Base-by-base conservation (phyloP, 2,797 vertebrate species). In the Accipiter minullus region DNA sequence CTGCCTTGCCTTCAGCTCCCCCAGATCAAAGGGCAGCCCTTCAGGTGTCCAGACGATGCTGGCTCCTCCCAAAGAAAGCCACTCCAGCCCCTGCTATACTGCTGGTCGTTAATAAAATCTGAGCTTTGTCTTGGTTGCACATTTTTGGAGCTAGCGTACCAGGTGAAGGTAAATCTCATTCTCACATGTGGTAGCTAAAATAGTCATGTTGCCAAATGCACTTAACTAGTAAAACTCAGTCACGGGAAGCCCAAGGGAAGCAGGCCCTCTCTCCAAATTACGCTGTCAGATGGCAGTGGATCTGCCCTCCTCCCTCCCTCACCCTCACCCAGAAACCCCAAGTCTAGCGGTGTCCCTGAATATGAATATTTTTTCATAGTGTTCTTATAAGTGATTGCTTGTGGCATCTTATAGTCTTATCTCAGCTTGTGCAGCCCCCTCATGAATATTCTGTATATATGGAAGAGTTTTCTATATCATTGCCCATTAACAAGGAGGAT, bases 371-470 rank as follows among this genome's bases (percentile, higher is more conserved):
- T 95, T 87, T 11, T 60, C 74, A 19, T 94, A 92, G 80, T 97
- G 94, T 80, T 98, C 97, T 96, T 97, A 59, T 96, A 98, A 98
- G 97, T 95, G 96, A 98, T 98, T 97, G 97, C 98, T 97, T 83
- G 95, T 95, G 97, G 98, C 98, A 98, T 98, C 98, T 98, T 97
- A 90, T 96, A 76, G 96, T 96, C 99, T 99, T 99, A 99, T 99
- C 99, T 99, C 97, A 89, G 98, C 98, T 97, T 97, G 98, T 98
- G 98, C 99, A 99, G 99, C 99, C 98, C 98, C 98, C 99, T 99
- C 99, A 99, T 99, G 99, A 99, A 99, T 99, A 99, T 99, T 99
- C 99, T 97, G 98, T 98, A 99, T 98, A 98, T 99, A 98, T 98
- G 98, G 99, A 98, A 98, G 97, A 98, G 98, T 98, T 98, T 98